Conservation (phyloP, 2,797 vertebrate genomes). For the Sebastes nivosus region DNA sequence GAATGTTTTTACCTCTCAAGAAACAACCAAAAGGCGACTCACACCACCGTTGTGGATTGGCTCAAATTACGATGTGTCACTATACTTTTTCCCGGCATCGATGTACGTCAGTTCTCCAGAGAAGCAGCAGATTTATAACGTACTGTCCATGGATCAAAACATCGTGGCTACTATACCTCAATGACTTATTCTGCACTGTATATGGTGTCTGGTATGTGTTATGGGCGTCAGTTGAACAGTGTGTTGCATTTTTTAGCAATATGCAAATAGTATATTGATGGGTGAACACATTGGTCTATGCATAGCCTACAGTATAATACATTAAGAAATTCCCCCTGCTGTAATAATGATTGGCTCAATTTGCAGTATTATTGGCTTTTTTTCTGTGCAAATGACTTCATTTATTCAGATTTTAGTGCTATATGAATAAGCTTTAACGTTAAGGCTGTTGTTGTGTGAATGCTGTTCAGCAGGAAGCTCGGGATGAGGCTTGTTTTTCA, state of each 20-base stretch:
- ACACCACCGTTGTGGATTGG: no score
- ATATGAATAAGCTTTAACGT: no score
- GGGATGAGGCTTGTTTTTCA: no score
- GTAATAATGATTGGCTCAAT: no score
- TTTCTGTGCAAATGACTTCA: background rate
- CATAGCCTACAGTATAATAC: background rate
- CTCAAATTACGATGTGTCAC: background rate
- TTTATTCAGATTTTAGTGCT: background rate
- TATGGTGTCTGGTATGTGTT: background rate
- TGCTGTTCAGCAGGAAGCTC: no score
- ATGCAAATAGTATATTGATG: background rate
- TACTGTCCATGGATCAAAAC: background rate
- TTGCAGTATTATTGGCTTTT: background rate
- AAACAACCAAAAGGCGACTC: no score
- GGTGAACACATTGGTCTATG: background rate
- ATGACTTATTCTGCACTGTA: background rate
- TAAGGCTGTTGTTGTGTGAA: no score
- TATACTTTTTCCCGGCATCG: background rate
- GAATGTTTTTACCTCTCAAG: no score
- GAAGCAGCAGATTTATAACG: background rate
- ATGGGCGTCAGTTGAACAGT: background rate
- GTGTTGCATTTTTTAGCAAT: background rate
- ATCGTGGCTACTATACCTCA: no score
- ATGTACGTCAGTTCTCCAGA: background rate
- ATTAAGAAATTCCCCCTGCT: accelerated